These are phyloP conservation scores for Brassicogethes aeneus DNA, from an alignment of 2,888 invertebrate genomes.

Conservation along the genomic window DNA sequence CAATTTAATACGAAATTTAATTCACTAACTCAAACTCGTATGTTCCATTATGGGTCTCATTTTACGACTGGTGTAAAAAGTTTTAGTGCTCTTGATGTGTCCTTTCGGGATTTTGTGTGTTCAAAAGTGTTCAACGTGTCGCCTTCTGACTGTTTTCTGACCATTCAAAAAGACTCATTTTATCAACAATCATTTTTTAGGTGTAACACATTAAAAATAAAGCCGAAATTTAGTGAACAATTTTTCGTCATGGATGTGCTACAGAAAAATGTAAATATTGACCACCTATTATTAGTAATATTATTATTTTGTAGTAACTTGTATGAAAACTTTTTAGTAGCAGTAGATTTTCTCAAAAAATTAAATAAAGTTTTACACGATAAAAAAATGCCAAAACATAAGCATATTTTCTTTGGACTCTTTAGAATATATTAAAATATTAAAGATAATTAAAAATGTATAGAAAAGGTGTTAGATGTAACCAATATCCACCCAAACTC, in stretches of 20 bases:
- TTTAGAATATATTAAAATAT: no score
- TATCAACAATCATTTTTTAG: conserved; percentile 26
- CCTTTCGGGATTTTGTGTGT: no score
- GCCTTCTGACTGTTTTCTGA: conserved; percentile 5
- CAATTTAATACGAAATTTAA: neutral
- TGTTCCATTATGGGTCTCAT: conserved; percentile 16
- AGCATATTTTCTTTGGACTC: no score
- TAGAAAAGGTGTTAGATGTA: no score
- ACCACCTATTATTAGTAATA: conserved; percentile 14
- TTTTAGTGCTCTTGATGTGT: conserved; percentile 22
- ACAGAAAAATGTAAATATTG: conserved; percentile 35
- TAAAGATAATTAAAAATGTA: no score
- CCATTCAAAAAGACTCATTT: conserved; percentile 14
- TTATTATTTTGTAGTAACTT: no score
- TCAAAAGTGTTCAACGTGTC: no score
- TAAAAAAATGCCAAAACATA: no score
- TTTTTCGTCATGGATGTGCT: conserved; percentile 33
- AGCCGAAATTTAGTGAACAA: conserved; percentile 24
- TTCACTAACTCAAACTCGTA: conserved; percentile 16
- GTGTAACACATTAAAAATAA: conserved; percentile 28
- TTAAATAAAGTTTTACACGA: no score
- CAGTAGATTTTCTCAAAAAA: no score
- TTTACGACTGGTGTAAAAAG: conserved; percentile 21
- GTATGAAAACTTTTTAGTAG: no score
- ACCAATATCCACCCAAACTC: no score